Base-by-base conservation (phyloP, 2,113 vertebrate species). In the Poicephalus meyeri region DNA sequence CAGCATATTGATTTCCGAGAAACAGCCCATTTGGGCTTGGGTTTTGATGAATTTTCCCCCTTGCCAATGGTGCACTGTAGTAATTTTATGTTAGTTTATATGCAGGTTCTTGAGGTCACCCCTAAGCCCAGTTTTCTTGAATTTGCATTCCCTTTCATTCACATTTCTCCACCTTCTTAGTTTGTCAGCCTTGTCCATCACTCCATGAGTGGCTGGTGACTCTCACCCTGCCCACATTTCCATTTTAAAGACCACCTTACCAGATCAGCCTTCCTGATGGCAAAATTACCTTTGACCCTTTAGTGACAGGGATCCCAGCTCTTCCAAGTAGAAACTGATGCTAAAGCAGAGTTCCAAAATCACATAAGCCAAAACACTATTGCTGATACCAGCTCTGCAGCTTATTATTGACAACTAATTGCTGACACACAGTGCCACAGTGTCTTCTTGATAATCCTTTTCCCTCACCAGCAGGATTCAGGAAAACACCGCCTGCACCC, bases 361-460 rank as follows among this genome's bases (percentile, higher is more conserved):
- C 33, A 35, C 1, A 35, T 37, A 56, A 80, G 25, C 11, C 11
- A 63, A 79, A 80, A 6, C 3, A 2, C 6, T 61, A 2, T 31
- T 82, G 25, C 11, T 66, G 23, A 47, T 58, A 39, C 5, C 24
- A 91, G 15, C 9, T 85, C 35, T 66, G 9, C 11, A 70, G 50
- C 3, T 5, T 35, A 3, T 1, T 44, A 16, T 33, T 37, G 26
- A n/a, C 9, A 72, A 52, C 2, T 7, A 39, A 3, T 1, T 44
- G 16, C 23, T n/a, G 25, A 29, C 9, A 28, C 9, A 13, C 3
- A 35, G 8, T n/a, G 20, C n/a, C 16, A 39, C 14, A 33, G 6
- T 58, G 37, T 8, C 10, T 72, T 83, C 42, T 29, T 46, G 65
- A 49, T 9, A 61, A 26, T 1, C 2, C 8, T 76, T 47, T 69